Conservation (phyloP, 2,113 vertebrate genomes). For the Epinephelus lanceolatus region DNA sequence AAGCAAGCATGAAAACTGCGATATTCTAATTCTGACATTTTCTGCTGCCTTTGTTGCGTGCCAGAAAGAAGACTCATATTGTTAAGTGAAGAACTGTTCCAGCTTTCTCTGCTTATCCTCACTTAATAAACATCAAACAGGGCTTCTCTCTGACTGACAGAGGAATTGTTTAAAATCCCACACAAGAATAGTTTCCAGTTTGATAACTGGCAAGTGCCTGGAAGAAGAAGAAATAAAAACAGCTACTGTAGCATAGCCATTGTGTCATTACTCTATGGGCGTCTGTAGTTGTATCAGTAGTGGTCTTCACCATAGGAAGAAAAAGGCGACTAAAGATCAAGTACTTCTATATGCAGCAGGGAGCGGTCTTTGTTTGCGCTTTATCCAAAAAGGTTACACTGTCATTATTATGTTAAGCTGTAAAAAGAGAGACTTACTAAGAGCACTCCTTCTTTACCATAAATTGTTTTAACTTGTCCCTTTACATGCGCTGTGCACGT, state of each 20-base stretch:
- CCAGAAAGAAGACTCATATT: conserved; percentile 48
- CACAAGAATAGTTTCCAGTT: conserved; percentile 36
- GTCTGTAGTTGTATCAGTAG: conserved; percentile 10
- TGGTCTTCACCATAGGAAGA: conserved; percentile 27
- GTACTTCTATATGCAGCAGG: conserved; percentile 30
- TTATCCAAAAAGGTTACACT: conserved; percentile 76
- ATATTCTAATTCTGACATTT: conserved; percentile 78
- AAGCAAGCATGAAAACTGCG: conserved; percentile 26
- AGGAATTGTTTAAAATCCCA: conserved; percentile 41
- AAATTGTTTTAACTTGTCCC: conserved; percentile 59
- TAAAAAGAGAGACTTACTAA: conserved; percentile 49
- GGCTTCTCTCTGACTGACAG: conserved; percentile 51
- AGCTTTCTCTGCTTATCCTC: conserved; percentile 59
- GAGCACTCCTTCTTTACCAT: conserved; percentile 40
- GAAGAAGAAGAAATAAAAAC: conserved; percentile 10
- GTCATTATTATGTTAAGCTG: conserved; percentile 79
- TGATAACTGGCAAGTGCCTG: conserved; percentile 31
- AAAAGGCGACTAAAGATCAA: conserved; percentile 52
- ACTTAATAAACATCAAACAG: conserved; percentile 67
- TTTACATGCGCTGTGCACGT: conserved; percentile 3
- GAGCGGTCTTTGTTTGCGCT: conserved; percentile 60
- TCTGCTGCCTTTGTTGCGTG: conserved; percentile 42
- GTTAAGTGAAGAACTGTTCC: conserved; percentile 34
- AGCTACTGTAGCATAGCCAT: background rate
- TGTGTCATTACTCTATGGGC: conserved; percentile 16